Base-by-base conservation (phyloP, 1,140 invertebrate species). In the Drosophila kohkoa region DNA sequence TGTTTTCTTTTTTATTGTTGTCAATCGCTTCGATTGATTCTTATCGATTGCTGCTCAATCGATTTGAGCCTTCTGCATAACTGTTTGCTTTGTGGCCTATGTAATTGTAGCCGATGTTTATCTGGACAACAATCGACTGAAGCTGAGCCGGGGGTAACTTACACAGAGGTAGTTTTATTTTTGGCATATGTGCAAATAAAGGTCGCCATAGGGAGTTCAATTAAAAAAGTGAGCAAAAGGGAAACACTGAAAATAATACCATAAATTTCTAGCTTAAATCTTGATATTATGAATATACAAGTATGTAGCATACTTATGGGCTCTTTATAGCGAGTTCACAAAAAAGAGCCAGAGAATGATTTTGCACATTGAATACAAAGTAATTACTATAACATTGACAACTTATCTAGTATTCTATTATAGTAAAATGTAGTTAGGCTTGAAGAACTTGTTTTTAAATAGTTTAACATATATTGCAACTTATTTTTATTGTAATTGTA, bases 81-180 rank as follows among this genome's bases (percentile, higher is more conserved):
- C 78, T 81, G 81, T 85, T 89, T 89, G 86, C 81, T 69, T 89
- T 89, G 85, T 89, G 85, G 85, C 72, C 85, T 85, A 88, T 85
- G 85, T 81, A 89, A 89, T 81, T 85, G 75, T 81, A 85, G 79
- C 81, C 69, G 85, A 89, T 89, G 78, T 55, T 89, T 86, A 89
- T 89, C 85, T 58, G 20, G 25, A 11, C 10, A 60, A 38, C 30
- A 43, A 43, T 49, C 25, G 28, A 7, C 49, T 46, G 51, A 30
- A 32, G 30, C 52, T 16, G 71, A 72, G 55, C 63, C 54, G n/a
- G 35, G 32, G 15, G 38, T 41, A 51, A 76, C 8, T 41, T 11
- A n/a, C 10, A 41, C 41, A 13, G 41, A 13, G n/a, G 41, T 43
- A 38, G 35, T 13, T 43, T 13, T 43, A 13, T 43, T 43, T 13